Evolutionary conservation across 53 echinoderm and acorn worm genomes (phyloP), one percentile per base, ranked within the genome.

Genomic region (Zoroaster sp.): DNA sequence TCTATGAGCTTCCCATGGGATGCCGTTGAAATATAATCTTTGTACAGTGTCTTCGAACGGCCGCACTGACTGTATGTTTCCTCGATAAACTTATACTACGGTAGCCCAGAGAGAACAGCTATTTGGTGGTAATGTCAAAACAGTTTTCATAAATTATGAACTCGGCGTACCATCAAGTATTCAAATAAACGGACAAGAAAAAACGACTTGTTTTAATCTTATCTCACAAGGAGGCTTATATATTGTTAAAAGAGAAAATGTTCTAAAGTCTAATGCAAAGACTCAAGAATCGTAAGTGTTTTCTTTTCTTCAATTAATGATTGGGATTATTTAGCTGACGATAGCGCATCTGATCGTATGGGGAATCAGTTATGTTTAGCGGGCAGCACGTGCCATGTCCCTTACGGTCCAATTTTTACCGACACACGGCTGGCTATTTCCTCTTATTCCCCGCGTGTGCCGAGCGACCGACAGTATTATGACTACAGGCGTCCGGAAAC

Each of bases 401-500:
- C 82, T 8, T 18, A 17, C 33, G 67, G 21, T 21, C 42, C 82
- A 59, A 59, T 59, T 59, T 59, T 59, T 28, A 2, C 63, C 63
- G 28, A 25, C 63, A 82, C 82, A 31, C 67, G 82, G 66, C 82
- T 11, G 82, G 42, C 66, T 28, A 68, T 67, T 66, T 82, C 82
- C 68, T 59, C 39, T 20, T 36, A 17, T 21, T 8, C 35, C 66
- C 66, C 66, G 66, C 66, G 43, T 67, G 82, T 59, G 59, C 39
- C 79, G 65, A 25, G 21, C n/a, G 79, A 40, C 74, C 74, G 38
- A 36, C 79, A 54, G 44, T 21, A 25, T 15, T 55, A 37, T 63
- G 54, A 55, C 82, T 68, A 31, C 66, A 17, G 82, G 82, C 82
- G 67, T 43, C 82, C 82, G 82, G 82, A 82, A 82, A 33, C 82